phyloP scores from a whole-genome alignment of 1,140 invertebrate species.

The Hyphantria cunea region DNA sequence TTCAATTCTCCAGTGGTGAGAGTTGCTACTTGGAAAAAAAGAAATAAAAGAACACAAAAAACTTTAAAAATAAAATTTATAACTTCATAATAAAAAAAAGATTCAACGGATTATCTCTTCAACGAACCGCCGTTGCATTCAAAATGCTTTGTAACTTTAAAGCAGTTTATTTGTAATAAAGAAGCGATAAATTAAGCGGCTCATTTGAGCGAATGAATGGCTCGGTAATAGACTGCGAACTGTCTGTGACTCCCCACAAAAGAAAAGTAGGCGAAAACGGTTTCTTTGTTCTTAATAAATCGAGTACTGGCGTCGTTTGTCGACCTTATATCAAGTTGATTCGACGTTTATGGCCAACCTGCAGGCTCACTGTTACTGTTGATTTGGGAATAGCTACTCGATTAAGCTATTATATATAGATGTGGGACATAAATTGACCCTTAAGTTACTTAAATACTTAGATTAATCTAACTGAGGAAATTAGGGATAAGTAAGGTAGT shows the following conservation, averaged over 20 bases:
- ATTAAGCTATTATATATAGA: conserved; percentile 14
- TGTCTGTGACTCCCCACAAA: conserved; percentile 63
- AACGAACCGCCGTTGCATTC: conserved; percentile 19
- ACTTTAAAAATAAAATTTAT: too few species aligned
- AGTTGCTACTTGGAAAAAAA: too few species aligned
- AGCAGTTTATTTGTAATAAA: conserved; percentile 62
- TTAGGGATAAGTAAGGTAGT: too few species aligned
- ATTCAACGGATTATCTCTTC: not conserved
- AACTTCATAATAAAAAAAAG: conserved; percentile 3
- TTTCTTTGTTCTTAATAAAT: conserved; percentile 76
- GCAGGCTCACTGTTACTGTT: conserved; percentile 51
- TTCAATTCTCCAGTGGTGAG: too few species aligned
- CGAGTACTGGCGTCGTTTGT: conserved; percentile 72
- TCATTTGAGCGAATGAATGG: conserved; percentile 75
- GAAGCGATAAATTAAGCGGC: conserved; percentile 70
- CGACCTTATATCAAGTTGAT: conserved; percentile 73
- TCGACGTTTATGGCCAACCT: conserved; percentile 69
- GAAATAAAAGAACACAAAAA: too few species aligned
- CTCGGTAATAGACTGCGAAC: conserved; percentile 71
- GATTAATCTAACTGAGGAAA: too few species aligned
- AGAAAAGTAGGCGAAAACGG: conserved; percentile 63
- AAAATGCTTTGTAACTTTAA: conserved; percentile 45
- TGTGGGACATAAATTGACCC: too few species aligned
- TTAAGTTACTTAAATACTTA: too few species aligned
- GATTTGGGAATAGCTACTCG: conserved; percentile 41